Conservation (phyloP, 2,888 invertebrate species). For the Esperia sulphurella region DNA sequence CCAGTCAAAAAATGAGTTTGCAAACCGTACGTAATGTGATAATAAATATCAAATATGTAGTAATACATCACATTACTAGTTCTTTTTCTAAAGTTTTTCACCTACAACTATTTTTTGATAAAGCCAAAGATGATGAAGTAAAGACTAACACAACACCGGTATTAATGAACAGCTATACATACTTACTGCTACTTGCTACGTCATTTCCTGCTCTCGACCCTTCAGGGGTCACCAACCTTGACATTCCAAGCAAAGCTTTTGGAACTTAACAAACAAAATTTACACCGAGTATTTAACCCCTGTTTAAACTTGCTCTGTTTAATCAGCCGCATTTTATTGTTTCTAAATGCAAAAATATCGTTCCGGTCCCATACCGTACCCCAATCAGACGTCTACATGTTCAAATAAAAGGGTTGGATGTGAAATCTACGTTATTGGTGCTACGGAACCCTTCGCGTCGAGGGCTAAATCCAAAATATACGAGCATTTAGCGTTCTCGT, state of each 20-base stretch:
- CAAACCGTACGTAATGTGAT: too few species aligned
- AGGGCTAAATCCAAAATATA: constrained; percentile 57
- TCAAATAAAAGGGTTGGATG: constrained; percentile 56
- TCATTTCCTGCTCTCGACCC: constrained; percentile 26
- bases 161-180: not conserved
- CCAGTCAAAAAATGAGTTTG: too few species aligned
- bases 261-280: constrained; percentile 28
- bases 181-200: constrained; percentile 14
- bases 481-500: constrained; percentile 52
- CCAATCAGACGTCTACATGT: constrained; percentile 34
- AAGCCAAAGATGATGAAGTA: too few species aligned
- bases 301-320: constrained; percentile 29
- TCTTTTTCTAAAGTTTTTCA: too few species aligned
- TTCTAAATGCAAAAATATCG: constrained; percentile 50
- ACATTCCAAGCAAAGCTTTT: constrained; percentile 25
- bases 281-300: constrained; percentile 23
- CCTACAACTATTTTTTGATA: too few species aligned
- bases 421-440: constrained; percentile 37
- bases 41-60: too few species aligned
- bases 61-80: too few species aligned
- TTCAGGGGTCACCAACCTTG: constrained; percentile 46
- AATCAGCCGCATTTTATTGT: constrained; percentile 44
- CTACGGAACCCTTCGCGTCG: constrained; percentile 20
- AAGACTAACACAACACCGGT: not conserved
- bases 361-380: constrained; percentile 15